These are phyloP conservation scores for Paraplagusia blochii DNA, from an alignment of 2,113 vertebrate species.

Conservation along the genomic window DNA sequence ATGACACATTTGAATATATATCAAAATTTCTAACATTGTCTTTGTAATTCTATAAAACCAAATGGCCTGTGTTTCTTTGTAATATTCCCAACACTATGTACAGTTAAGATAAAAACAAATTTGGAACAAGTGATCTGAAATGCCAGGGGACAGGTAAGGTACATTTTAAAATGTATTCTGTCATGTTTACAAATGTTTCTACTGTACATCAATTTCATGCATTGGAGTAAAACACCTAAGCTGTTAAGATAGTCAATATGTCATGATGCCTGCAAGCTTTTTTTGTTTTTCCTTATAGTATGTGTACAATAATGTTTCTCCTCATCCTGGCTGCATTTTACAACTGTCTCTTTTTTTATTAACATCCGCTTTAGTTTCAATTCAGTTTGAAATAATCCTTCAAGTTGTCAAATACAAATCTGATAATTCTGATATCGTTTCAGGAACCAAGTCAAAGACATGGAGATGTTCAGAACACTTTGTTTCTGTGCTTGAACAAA, in stretches of 20 bases:
- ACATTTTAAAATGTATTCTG: constrained; percentile 66
- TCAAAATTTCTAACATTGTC: constrained; percentile 73
- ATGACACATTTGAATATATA: constrained; percentile 68
- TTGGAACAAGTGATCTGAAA: constrained; percentile 59
- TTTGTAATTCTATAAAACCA: constrained; percentile 75
- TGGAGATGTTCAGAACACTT: constrained; percentile 66
- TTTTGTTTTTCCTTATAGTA: constrained; percentile 14
- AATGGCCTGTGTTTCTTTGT: constrained; percentile 56
- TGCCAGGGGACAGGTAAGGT: constrained; percentile 62
- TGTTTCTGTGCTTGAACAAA: constrained; percentile 51
- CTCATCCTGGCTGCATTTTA: constrained; percentile 32
- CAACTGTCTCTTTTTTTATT: constrained; percentile 53
- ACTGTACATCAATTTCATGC: constrained; percentile 72
- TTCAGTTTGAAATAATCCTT: constrained; percentile 23
- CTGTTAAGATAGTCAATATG: constrained; percentile 60
- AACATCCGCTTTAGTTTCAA: constrained; percentile 65
- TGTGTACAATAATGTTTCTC: constrained; percentile 55
- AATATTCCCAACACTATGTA: constrained; percentile 73
- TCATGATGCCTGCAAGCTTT: constrained; percentile 46
- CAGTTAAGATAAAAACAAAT: constrained; percentile 66
- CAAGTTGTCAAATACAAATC: constrained; percentile 47
- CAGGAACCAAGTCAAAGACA: constrained; percentile 75
- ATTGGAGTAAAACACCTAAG: constrained; percentile 64
- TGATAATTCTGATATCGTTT: constrained; percentile 66
- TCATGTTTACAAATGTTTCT: constrained; percentile 67